Evolutionary conservation across 2,888 invertebrate species (phyloP).

Genomic region (Drosophila antonietae): DNA sequence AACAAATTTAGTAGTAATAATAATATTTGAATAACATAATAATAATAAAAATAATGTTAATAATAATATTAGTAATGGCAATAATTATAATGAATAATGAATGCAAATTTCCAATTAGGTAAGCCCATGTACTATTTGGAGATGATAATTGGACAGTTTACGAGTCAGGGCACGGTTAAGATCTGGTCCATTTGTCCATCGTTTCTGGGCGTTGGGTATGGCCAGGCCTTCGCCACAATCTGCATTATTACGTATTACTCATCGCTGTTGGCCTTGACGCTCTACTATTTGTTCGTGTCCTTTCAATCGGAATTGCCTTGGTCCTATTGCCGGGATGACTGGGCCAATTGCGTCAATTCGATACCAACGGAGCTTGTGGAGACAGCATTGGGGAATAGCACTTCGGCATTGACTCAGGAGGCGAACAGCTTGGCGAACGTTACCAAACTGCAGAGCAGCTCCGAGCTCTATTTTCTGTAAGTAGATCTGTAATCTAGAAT

Average conservation of each 20-base stretch:
- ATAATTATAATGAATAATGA: background rate
- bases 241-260: conserved; percentile 92
- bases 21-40: background rate
- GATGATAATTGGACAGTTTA: conserved; percentile 93
- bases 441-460: conserved; percentile 85
- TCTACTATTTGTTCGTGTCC: conserved; percentile 90
- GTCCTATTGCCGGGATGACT: conserved; percentile 87
- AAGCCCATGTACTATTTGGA: conserved; percentile 94
- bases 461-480: conserved; percentile 87
- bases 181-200: conserved; percentile 89
- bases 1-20: background rate
- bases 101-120: conserved; percentile 82
- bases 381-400: conserved; percentile 24
- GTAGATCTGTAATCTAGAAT: conserved; percentile 53
- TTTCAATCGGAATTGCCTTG: conserved; percentile 90
- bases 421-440: conserved; percentile 1
- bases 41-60: background rate
- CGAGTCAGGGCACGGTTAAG: conserved; percentile 91
- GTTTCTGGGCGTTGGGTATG: conserved; percentile 91
- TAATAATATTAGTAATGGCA: background rate
- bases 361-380: conserved; percentile 40
- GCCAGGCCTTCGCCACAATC: conserved; percentile 87
- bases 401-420: background rate
- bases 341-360: conserved; percentile 82
- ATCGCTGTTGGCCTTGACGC: conserved; percentile 89